Base-by-base conservation (phyloP, 1,140 invertebrate species). In the Helicorthomorpha holstii region DNA sequence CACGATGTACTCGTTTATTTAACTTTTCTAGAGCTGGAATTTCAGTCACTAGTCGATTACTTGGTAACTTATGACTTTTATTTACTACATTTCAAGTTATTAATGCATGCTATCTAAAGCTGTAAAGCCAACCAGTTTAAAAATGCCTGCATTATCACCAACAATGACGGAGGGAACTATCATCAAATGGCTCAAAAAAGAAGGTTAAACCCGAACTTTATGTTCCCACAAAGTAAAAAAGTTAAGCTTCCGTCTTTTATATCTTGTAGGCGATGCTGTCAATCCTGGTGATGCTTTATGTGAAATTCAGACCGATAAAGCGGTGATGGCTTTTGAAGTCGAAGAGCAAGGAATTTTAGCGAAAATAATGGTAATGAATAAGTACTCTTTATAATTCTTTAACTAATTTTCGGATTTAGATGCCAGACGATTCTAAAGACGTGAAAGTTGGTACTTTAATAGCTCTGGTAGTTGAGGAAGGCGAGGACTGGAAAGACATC, bases 371-470 rank as follows among this genome's bases (percentile, higher is more conserved):
- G 72, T 74, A 63, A 53, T 55, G 48, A 4, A 38, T 10, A 14
- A 24, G 21, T 48, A 23, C 24, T 23, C 46, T 10, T 48, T 4
- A 23, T 10, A 45, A 19, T 12, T 21, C 16, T 45, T 23, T 19
- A 45, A n/a, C 22, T 19, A 12, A 7, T 21, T 45, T 19, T 12
- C 43, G 34, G n/a, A 38, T 52, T 27, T 49, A 74, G 71, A 50
- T 85, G 51, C 73, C 79, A 3, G 83, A 84, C 4, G 85, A 88
- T 54, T 75, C 76, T 1, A 83, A 85, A 65, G 84, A 88, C 59
- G 78, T 94, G 0, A 75, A 81, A 25, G 80, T 96, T 43, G 90
- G 89, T 22, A 79, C 82, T 61, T 61, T 92, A 49, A 83, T 95
- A 23, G 93, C 86, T 59, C 78, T 95, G 42, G 85, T 93, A 64